Percentiles rank a stretch among this genome's conserved stretches.
These are phyloP conservation scores for Suncus etruscus DNA, from an alignment of 2,113 vertebrate genomes.

Conservation along the genomic window DNA sequence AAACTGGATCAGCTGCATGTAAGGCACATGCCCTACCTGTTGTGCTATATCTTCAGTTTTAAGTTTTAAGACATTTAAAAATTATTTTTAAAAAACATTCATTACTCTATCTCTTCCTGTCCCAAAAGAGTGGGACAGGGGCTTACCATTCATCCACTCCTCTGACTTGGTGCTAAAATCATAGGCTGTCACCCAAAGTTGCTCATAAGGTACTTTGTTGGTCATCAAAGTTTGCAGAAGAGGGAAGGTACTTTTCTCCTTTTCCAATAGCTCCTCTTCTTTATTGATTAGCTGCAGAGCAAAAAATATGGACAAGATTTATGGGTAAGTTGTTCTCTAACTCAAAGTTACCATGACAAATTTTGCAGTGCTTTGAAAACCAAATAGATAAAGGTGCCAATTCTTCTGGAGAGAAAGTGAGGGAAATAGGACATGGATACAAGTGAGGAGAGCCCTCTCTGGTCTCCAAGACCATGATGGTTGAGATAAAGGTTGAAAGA, in stretches of 20 bases:
- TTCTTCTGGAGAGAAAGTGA: neutral
- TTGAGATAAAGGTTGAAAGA: neutral
- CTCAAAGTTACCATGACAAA: neutral
- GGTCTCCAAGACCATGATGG: neutral
- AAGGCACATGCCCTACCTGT: too few relatives aligned
- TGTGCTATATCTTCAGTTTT: too few relatives aligned
- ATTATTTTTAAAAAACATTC: conserved; percentile 19
- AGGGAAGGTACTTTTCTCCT: conserved; percentile 90
- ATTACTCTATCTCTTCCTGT: too few relatives aligned
- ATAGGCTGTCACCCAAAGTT: conserved; percentile 93
- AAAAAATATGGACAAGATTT: conserved; percentile 9
- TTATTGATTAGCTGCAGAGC: conserved; percentile 91
- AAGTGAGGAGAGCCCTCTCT: neutral
- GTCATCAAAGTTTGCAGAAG: conserved; percentile 88
- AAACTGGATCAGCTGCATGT: too few relatives aligned
- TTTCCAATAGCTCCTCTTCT: conserved; percentile 92
- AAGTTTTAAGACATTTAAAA: neutral
- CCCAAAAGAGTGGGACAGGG: neutral
- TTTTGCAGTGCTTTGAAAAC: neutral
- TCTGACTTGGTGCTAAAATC: conserved; percentile 92
- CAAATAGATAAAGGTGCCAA: neutral
- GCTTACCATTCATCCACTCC: conserved; percentile 93
- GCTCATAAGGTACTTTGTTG: conserved; percentile 92
- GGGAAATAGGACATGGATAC: neutral
- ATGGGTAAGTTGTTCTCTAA: neutral